A percentile compares a stretch with the other conserved stretches of the same genome.
phyloP scores from a whole-genome alignment of 1,140 invertebrate species.

The Holcopasites calliopsidis region DNA sequence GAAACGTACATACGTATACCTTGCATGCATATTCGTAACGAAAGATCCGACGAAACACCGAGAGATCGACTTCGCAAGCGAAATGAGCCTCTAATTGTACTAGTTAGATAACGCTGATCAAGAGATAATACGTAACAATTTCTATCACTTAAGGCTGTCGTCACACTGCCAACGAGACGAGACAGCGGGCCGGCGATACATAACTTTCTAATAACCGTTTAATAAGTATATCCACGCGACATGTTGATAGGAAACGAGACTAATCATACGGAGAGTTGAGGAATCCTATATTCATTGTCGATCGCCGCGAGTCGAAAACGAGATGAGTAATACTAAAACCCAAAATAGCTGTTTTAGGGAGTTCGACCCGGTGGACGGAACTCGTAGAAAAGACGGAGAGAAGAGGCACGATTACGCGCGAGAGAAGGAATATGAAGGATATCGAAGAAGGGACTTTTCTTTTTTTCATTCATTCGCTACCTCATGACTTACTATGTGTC shows the following conservation, averaged over 20 bases:
- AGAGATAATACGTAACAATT: neutral
- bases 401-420: neutral
- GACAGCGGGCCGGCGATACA: slow-evolving; percentile 15
- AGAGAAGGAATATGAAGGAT: neutral
- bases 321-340: slow-evolving; percentile 77
- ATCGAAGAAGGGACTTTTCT: slow-evolving; percentile 20
- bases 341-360: slow-evolving; percentile 67
- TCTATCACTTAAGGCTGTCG: slow-evolving; percentile 8
- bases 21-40: too few relatives aligned
- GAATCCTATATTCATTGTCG: too few relatives aligned
- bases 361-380: slow-evolving; percentile 26
- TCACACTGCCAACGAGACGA: slow-evolving; percentile 48
- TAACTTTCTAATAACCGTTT: slow-evolving; percentile 1
- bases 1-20: neutral
- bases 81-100: neutral
- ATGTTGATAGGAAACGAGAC: neutral
- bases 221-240: slow-evolving; percentile 6
- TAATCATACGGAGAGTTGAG: neutral
- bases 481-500: slow-evolving; percentile 46
- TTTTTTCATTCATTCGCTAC: slow-evolving; percentile 55
- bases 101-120: neutral
- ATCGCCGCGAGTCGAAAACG: slow-evolving; percentile 36
- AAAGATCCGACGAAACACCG: neutral
- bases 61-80: neutral
- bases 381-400: neutral